Evolutionary conservation across 2,888 invertebrate species (phyloP).

Genomic region (Chamaedrilus cognettii): DNA sequence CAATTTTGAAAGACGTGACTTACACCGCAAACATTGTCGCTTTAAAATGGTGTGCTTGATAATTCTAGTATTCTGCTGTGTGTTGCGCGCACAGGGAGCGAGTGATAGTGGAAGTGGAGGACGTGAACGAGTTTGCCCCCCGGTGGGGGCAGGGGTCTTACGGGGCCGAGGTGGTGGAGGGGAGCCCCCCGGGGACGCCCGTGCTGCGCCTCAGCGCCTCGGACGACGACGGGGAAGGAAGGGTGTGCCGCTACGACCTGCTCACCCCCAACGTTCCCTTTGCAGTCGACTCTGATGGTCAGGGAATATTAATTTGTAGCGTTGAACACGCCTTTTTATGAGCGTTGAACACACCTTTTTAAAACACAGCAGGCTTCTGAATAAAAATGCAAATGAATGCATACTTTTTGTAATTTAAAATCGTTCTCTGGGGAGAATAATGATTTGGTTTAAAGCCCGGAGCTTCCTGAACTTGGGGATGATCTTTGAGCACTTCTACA

Average conservation of each 20-base stretch:
- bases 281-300: constrained; percentile 86
- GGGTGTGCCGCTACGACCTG: constrained; percentile 97
- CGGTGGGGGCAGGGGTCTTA: constrained; percentile 89
- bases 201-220: constrained; percentile 89
- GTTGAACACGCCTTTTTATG: background rate
- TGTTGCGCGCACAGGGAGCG: background rate
- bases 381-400: too few species aligned
- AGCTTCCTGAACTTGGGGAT: background rate
- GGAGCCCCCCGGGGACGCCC: too few species aligned
- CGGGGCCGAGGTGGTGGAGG: constrained; percentile 88
- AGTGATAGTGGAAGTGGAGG: constrained; percentile 76
- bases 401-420: too few species aligned
- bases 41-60: too few species aligned
- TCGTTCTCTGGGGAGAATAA: background rate
- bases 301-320: background rate
- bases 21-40: too few species aligned
- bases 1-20: too few species aligned
- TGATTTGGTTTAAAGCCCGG: background rate
- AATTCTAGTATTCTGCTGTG: too few species aligned
- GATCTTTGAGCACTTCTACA: background rate
- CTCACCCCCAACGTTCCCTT: constrained; percentile 89
- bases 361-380: too few species aligned
- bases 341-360: too few species aligned
- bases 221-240: constrained; percentile 94
- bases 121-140: constrained; percentile 95